Conservation (phyloP, 1,140 invertebrate species). For the Lordiphosa collinella region DNA sequence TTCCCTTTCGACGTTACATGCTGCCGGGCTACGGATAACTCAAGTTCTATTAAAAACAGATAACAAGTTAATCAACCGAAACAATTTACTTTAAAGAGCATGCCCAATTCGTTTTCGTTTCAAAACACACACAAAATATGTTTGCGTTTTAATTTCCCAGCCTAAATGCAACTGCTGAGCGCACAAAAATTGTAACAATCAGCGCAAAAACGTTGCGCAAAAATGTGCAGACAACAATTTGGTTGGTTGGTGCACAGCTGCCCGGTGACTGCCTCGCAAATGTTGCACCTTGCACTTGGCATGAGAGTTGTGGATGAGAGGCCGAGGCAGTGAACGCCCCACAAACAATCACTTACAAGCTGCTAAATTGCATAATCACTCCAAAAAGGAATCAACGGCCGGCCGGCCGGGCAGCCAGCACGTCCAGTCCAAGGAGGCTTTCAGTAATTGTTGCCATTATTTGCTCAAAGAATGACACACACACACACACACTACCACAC, state of each 20-base stretch:
- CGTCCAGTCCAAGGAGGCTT: slow-evolving; percentile 6
- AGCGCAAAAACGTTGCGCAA: slow-evolving; percentile 55
- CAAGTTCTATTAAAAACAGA: no score
- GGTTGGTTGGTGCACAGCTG: slow-evolving; percentile 48
- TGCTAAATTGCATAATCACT: slow-evolving; percentile 77
- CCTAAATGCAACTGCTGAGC: slow-evolving; percentile 43
- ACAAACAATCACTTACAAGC: slow-evolving; percentile 78
- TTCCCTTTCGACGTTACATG: no score
- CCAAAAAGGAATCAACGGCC: slow-evolving; percentile 62
- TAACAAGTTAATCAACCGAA: no score
- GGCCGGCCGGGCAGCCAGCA: slow-evolving; percentile 14
- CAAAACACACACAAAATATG: slow-evolving; percentile 28
- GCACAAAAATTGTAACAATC: slow-evolving; percentile 74
- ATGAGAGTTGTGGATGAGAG: slow-evolving; percentile 7
- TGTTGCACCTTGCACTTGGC: slow-evolving; percentile 63
- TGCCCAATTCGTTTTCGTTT: not conserved
- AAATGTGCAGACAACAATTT: slow-evolving; percentile 70
- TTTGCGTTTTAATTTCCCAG: slow-evolving; percentile 52
- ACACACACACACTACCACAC: slow-evolving; percentile 8
- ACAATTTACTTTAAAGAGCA: not conserved
- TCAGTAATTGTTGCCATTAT: slow-evolving; percentile 73
- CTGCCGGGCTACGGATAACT: no score
- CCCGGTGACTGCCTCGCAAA: slow-evolving; percentile 26
- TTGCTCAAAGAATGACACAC: slow-evolving; percentile 68
- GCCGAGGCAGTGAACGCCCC: slow-evolving; percentile 46